Evolutionary conservation across 2,888 invertebrate species (phyloP).

Genomic region (Myathropa florea): DNA sequence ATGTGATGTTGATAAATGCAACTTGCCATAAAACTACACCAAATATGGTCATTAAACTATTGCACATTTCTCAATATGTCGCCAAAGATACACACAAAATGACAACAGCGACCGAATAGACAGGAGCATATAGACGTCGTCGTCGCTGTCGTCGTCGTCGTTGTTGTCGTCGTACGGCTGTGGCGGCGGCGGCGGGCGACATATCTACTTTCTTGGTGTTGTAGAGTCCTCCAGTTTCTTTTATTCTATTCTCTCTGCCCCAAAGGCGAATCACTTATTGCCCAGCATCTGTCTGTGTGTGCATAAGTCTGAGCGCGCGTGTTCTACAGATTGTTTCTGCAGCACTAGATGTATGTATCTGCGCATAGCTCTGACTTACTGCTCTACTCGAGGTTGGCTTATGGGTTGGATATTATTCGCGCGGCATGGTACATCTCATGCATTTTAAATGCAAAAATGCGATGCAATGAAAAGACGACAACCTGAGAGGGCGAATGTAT

Average conservation of each 20-base stretch:
- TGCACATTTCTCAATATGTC: conserved; percentile 81
- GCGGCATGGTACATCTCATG: conserved; percentile 38
- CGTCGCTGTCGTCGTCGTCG: conserved; percentile 14
- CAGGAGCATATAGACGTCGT: conserved; percentile 12
- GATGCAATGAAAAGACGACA: conserved; percentile 3
- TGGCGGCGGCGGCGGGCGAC: too few species aligned
- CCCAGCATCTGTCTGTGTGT: conserved; percentile 12
- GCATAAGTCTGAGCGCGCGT: conserved; percentile 53
- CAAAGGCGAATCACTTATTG: conserved; percentile 21
- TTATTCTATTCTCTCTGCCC: conserved; percentile 32
- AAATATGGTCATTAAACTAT: conserved; percentile 80
- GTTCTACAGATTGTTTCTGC: conserved; percentile 63
- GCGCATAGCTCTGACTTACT: conserved; percentile 45
- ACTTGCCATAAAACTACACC: conserved; percentile 79
- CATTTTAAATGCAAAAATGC: conserved; percentile 38
- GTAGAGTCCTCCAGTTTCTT: conserved; percentile 14
- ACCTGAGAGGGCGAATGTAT: conserved; percentile 29
- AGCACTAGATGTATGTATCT: conserved; percentile 22
- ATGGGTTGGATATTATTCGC: conserved; percentile 37
- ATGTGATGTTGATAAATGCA: conserved; percentile 77
- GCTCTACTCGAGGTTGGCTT: conserved; percentile 35
- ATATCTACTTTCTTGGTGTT: conserved; percentile 53
- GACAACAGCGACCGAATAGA: conserved; percentile 46
- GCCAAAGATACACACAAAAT: conserved; percentile 72
- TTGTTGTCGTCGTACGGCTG: background rate